Base-by-base conservation (phyloP, 2,113 vertebrate genomes). In the Amphiprion percula region DNA sequence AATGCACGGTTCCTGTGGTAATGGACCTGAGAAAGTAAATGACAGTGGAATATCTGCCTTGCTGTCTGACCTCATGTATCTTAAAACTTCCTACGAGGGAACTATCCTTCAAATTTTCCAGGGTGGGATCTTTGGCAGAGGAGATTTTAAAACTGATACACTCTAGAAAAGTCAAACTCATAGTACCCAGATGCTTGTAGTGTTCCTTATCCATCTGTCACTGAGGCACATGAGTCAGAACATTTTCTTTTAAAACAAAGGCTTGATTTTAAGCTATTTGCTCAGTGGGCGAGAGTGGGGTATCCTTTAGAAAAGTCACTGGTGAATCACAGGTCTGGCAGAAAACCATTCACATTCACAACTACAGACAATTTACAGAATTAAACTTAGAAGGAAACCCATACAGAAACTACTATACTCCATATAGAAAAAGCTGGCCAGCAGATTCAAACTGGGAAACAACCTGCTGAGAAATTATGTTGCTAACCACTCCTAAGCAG, bases 81-180 rank as follows among this genome's bases (percentile, higher is more conserved):
- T 82, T 79, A 8, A 58, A 66, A 78, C 39, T 30, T 88, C 71
- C 63, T 74, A 66, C 12, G 62, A 58, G 62, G 16, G 23, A 85
- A 74, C 58, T 23, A 28, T 62, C n/a, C 28, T 53, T 83, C 79
- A 83, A 5, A 73, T 68, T 90, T 92, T 92, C 83, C 81, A 83
- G 66, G 77, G 81, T 79, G 77, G 81, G 56, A 79, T 33, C 30
- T 66, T 80, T 90, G 84, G 78, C 79, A 76, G 26, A 58, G 23
- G 30, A 30, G 49, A 68, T 70, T 47, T 28, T 47, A n/a, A 76
- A 65, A 58, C 60, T 72, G 55, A 70, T 65, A 72, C 7, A 1
- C 58, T 68, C 44, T 24, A 82, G 49, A 68, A 63, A 80, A 61
- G 73, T 68, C 28, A 81, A 74, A 80, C 55, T 84, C 79, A 77